Percentiles rank a stretch among this genome's conserved stretches.
Evolutionary conservation across 2,113 vertebrate genomes (phyloP).

Genomic region (Malurus cyaneus): DNA sequence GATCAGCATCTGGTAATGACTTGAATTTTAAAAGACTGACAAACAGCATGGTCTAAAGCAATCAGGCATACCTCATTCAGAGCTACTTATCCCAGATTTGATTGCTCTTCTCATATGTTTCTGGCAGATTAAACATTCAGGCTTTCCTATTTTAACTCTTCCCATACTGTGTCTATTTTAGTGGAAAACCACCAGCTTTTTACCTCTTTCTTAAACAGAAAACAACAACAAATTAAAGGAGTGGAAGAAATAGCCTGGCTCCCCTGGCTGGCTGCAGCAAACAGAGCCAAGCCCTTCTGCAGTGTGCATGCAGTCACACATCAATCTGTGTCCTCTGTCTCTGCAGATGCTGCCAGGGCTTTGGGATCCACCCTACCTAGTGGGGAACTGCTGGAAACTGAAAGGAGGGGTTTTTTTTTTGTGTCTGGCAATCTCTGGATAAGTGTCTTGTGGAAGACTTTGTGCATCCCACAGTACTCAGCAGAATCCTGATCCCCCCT

Average conservation of each 20-base stretch:
- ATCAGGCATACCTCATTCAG: constrained; percentile 73
- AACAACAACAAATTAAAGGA: not conserved
- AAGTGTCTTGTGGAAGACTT: not conserved
- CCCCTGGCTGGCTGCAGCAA: not conserved
- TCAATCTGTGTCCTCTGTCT: not conserved
- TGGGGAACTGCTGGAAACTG: not conserved
- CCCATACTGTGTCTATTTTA: not conserved
- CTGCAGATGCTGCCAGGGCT: not conserved
- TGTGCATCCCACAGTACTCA: not conserved
- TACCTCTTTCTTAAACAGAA: not conserved
- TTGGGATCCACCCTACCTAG: not conserved
- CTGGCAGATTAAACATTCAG: constrained; percentile 75
- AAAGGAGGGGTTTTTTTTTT: not conserved
- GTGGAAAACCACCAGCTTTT: constrained; percentile 29
- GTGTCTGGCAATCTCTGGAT: not conserved
- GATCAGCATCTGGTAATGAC: constrained; percentile 82
- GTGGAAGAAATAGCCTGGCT: not conserved
- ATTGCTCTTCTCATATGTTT: constrained; percentile 76
- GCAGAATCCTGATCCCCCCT: rapidly evolving
- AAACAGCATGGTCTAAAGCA: constrained; percentile 79
- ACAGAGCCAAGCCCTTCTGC: not conserved
- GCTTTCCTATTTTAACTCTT: constrained; percentile 77
- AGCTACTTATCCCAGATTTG: constrained; percentile 72
- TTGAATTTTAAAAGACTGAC: constrained; percentile 83
- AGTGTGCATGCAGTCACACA: not conserved